Base-by-base conservation (phyloP, 2,113 vertebrate genomes). In the Chlorocebus sabaeus region DNA sequence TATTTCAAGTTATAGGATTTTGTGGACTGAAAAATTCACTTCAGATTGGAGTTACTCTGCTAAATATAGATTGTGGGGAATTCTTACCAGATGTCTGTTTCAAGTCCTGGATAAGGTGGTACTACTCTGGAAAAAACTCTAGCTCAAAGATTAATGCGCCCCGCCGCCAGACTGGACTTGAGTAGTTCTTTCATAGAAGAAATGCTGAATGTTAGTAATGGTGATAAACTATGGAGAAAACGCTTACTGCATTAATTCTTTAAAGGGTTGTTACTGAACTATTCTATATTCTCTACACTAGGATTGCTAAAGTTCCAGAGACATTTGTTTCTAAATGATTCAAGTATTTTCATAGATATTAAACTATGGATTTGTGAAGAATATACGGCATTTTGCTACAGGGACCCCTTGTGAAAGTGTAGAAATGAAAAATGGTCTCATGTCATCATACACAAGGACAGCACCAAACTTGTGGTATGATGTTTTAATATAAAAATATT, bases 51-150 rank as follows among this genome's bases (percentile, higher is more conserved):
- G n/a, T 57, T 73, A 32, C 23, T 97, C 95, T 89, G 67, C 68
- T 96, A 92, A 93, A 45, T 55, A 82, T 73, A 52, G 32, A 85
- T 40, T 85, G 30, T 16, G 73, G 48, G n/a, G 25, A 80, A 67
- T 97, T 68, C 61, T 83, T 72, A 68, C 89, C 75, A 93, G 43
- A 86, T 57, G 43, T 73, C 84, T 82, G 43, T 88, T 97, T 96
- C 11, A 48, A 48, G 5, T 67, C 16, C 76, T 76, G 18, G 78
- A 67, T 73, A 70, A 95, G 55, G 48, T 89, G 68, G 32, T 57
- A 89, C 38, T 55, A 6, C 23, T 86, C 52, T 95, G 90, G 68
- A 50, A 89, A 95, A 81, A 61, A 83, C 43, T 68, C 50, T 92
- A 23, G 10, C 93, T 91, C 23, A 86, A 35, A 89, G 59, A 85